A percentile compares a stretch with the other conserved stretches of the same genome.
Evolutionary conservation across 1,140 invertebrate species (phyloP).

Genomic region (Heliconius hermathena): DNA sequence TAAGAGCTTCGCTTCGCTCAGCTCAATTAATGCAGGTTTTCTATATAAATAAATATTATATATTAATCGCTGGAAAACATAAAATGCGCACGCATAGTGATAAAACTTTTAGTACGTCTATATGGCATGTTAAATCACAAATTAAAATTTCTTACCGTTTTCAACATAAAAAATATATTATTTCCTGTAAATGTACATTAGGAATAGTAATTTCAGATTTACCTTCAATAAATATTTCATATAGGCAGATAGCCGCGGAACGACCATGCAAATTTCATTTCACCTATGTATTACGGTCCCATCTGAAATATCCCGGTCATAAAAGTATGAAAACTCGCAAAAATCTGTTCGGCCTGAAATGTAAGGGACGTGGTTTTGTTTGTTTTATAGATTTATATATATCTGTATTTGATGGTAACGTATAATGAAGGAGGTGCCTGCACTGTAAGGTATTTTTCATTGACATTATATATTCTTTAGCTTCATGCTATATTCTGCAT

Average conservation of each 20-base stretch:
- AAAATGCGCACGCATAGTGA: too few species aligned
- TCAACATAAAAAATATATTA: neutral
- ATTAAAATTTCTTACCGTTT: too few species aligned
- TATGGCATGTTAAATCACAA: too few species aligned
- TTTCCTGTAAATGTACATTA: neutral
- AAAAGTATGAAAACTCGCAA: constrained; percentile 28
- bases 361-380: constrained; percentile 7
- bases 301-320: constrained; percentile 26
- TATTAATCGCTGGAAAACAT: too few species aligned
- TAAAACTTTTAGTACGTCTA: too few species aligned
- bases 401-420: neutral
- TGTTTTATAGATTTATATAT: constrained; percentile 25
- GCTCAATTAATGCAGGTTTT: too few species aligned
- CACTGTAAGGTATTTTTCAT: too few species aligned
- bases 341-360: constrained; percentile 14
- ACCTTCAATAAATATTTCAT: neutral
- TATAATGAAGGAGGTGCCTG: too few species aligned
- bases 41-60: too few species aligned
- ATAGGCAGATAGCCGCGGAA: neutral
- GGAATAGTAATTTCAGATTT: neutral
- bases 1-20: too few species aligned
- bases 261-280: constrained; percentile 27
- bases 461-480: too few species aligned
- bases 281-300: constrained; percentile 29
- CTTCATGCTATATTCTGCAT: too few species aligned